Evolutionary conservation across 2,113 vertebrate genomes (phyloP).

Genomic region (Oncorhynchus tshawytscha): DNA sequence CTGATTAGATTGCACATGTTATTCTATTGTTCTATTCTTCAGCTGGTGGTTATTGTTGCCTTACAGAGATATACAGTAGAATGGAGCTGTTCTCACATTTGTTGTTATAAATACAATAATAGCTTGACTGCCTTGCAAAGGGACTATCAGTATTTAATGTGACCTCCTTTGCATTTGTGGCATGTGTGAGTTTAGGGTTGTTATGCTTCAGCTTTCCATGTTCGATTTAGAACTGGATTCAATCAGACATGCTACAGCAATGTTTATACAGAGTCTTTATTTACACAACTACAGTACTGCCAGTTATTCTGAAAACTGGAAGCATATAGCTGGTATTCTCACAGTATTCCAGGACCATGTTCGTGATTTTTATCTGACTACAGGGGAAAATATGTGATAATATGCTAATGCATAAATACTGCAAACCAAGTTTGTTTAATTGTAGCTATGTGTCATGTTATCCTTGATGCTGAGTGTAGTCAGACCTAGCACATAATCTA

Average conservation of each 20-base stretch:
- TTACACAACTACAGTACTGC: neutral
- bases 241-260: neutral
- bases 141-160: neutral
- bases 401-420: no score
- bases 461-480: neutral
- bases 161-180: neutral
- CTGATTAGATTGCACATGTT: constrained; percentile 18
- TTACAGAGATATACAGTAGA: neutral
- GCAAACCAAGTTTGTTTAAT: neutral
- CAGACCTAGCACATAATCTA: constrained; percentile 25
- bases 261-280: neutral
- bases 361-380: neutral
- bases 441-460: constrained; percentile 14
- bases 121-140: neutral
- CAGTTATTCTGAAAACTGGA: neutral
- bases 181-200: neutral
- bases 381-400: no score
- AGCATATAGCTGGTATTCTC: constrained; percentile 1
- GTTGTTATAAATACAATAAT: neutral
- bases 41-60: neutral
- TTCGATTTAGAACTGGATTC: neutral
- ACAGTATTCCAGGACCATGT: neutral
- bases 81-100: neutral
- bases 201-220: neutral
- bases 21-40: neutral